Evolutionary conservation across 2,888 invertebrate genomes (phyloP).

Genomic region (Caenorhabditis sp.): DNA sequence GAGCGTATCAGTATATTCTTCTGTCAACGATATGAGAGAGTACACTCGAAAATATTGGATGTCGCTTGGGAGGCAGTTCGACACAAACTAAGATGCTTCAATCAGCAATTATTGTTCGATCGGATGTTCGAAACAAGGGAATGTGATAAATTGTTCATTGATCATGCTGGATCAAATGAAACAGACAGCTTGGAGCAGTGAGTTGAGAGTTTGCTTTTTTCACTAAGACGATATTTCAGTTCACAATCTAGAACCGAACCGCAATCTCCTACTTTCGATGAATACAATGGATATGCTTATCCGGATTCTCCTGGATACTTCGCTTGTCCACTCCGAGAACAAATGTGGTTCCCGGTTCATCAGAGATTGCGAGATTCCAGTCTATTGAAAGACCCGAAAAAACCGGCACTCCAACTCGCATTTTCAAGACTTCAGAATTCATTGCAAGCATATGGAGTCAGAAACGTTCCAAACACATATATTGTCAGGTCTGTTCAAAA

Average conservation of each 20-base stretch:
- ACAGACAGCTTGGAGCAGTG: background rate
- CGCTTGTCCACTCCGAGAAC: conserved; percentile 77
- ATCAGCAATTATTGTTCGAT: conserved; percentile 58
- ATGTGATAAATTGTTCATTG: conserved; percentile 35
- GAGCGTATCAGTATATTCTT: conserved; percentile 33
- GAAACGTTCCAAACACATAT: conserved; percentile 43
- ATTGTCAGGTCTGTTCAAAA: conserved; percentile 6
- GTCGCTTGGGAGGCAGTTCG: conserved; percentile 23
- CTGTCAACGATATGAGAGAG: conserved; percentile 44
- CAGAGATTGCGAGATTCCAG: conserved; percentile 27
- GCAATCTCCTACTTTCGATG: background rate
- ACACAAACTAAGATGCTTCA: conserved; percentile 36
- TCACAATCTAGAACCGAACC: background rate
- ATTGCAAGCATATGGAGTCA: conserved; percentile 50
- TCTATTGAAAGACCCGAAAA: background rate
- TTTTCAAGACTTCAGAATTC: conserved; percentile 44
- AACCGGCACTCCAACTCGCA: conserved; percentile 15
- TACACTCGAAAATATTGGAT: conserved; percentile 23
- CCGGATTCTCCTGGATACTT: conserved; percentile 77
- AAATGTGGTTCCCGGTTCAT: conserved; percentile 44
- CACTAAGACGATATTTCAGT: too few species aligned
- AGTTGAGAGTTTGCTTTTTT: background rate
- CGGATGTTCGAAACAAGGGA: conserved; percentile 45
- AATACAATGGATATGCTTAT: background rate
- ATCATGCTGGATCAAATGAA: background rate